Conservation (phyloP, 2,113 vertebrate species). For the Xenotilapia longispinis region DNA sequence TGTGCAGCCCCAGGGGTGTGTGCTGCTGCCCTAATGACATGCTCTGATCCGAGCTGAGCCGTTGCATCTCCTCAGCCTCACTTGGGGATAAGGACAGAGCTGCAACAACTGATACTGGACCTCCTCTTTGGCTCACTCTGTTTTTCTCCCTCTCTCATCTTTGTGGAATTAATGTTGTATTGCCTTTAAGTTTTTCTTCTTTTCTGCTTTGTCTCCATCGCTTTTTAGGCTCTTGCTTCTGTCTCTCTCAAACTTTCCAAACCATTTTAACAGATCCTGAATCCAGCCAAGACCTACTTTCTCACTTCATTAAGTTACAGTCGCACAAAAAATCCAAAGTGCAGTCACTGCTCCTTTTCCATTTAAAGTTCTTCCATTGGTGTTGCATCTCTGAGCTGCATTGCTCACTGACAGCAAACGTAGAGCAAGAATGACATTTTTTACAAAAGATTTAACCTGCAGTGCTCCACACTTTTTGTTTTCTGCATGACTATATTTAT, state of each 20-base stretch:
- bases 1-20: conserved; percentile 59
- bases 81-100: neutral
- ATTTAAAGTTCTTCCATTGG: neutral
- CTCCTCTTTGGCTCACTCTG: neutral
- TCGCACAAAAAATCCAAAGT: conserved; percentile 10
- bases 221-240: neutral
- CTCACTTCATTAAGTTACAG: conserved; percentile 31
- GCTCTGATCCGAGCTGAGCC: conserved; percentile 41
- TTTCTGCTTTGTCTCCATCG: neutral
- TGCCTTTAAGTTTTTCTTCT: neutral
- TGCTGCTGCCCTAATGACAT: conserved; percentile 52
- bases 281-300: neutral
- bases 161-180: neutral
- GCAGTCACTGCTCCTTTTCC: neutral
- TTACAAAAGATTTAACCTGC: neutral
- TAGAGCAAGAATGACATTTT: neutral
- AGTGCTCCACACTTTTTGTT: neutral
- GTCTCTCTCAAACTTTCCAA: neutral
- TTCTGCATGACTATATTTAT: neutral
- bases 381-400: neutral
- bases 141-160: neutral
- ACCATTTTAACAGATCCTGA: neutral
- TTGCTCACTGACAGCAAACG: neutral
- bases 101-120: neutral
- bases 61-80: conserved; percentile 15